A percentile compares a stretch with the other conserved stretches of the same genome.
Conservation (phyloP, 2,113 vertebrate species). For the Antechinus stuartii region DNA sequence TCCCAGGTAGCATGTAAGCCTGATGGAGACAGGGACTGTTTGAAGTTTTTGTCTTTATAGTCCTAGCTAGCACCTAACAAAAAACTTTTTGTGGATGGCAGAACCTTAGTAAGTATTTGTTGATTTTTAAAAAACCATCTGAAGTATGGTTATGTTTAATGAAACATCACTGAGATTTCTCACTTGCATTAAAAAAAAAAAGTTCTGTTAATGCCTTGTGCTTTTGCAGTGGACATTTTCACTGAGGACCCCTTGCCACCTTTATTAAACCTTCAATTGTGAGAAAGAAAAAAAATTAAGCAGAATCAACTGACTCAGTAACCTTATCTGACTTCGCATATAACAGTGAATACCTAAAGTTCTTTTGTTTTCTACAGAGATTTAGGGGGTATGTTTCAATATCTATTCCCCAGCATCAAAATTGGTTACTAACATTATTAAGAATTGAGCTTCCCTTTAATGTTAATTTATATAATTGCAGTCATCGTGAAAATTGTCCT, state of each 20-base stretch:
- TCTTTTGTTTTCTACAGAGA: not conserved
- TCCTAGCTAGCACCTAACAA: not conserved
- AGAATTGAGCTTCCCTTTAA: not conserved
- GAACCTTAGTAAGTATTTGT: not conserved
- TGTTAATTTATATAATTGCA: not conserved
- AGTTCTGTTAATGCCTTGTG: not conserved
- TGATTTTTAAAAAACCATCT: not conserved
- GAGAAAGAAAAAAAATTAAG: not conserved
- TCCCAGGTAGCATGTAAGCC: not conserved
- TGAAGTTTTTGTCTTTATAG: not conserved
- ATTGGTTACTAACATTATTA: not conserved
- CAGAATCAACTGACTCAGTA: not conserved
- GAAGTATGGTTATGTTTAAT: not conserved
- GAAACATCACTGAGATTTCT: not conserved
- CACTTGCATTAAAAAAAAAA: not conserved
- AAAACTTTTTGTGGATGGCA: not conserved
- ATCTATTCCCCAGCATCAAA: not conserved
- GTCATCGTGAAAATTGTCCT: not conserved
- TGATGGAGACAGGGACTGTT: not conserved
- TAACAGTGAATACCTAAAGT: not conserved
- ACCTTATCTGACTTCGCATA: not conserved
- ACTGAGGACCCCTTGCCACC: too few relatives aligned
- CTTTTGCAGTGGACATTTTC: not conserved
- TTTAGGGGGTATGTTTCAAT: not conserved
- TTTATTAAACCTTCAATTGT: not conserved